Evolutionary conservation across 2,797 vertebrate species (phyloP), one percentile per base, ranked within the genome.

Genomic region (Aplochiton taeniatus): DNA sequence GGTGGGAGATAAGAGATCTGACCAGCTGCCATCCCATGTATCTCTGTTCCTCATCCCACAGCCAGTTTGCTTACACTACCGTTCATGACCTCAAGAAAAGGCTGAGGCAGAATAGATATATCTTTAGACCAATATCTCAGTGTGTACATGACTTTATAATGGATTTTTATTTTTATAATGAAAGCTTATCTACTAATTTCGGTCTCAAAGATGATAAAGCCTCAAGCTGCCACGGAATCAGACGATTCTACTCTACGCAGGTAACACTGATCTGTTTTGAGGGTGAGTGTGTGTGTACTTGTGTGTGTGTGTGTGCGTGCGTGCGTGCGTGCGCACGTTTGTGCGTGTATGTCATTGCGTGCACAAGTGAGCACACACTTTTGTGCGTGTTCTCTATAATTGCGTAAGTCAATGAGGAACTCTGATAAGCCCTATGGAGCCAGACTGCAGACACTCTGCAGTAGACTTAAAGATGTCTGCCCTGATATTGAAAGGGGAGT

Each of bases 401-500:
- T 89, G 84, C 74, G 81, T 85, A 88, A 88, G 85, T 77, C 86
- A 88, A 76, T 74, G 82, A 88, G 87, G 74, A 86, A 55, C 87
- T 68, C 75, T 88, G 90, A 92, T 93, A 91, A 92, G 90, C 87
- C 81, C 58, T 1, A 66, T 89, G 91, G 90, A 93, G 91, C 91
- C 92, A 92, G 90, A 90, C 90, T 16, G 85, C 82, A 90, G 87
- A 87, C 88, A 86, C 84, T 42, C 65, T 72, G 53, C 68, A 70
- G 70, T 65, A 71, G 64, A 71, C 68, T 87, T 86, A 81, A 82
- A 87, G 92, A 93, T 93, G 89, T 87, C 86, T 83, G 84, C 74
- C 16, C 78, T 85, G 91, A 92, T 93, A 93, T 78, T 78, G 76
- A 79, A 72, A 42, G 61, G 54, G 66, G 70, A 79, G 74, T 81